Base-by-base conservation (phyloP, 2,888 invertebrate species). In the Caprella mutica region DNA sequence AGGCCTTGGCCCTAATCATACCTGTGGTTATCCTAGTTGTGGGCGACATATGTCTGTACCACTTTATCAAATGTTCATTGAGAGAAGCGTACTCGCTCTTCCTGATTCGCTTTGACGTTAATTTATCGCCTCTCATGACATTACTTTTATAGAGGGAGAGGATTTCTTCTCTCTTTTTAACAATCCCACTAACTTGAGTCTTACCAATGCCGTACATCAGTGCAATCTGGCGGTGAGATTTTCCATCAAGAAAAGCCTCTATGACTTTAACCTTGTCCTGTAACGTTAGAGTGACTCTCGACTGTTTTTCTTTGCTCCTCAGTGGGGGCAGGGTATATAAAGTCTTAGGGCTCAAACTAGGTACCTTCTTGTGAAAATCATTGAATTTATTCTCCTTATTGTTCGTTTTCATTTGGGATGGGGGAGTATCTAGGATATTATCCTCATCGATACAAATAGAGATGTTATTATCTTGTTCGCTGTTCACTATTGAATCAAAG, bases 261-360 rank as follows among this genome's bases (percentile, higher is more conserved):
- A 64, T 60, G n/a, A 64, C 64, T 40, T 60, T 58, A 14, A 64
- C 60, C 26, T 64, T 64, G 26, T 64, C 59, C 43, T 64, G 59
- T 5, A 64, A 51, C 0, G 59, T 59, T 5, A 64, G 44, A 12
- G 55, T 56, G 4, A 60, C 60, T n/a, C 64, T 33, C 0, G 60
- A 52, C 44, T 64, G 64, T 24, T 64, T 64, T 19, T 58, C 58
- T 24, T 57, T 44, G 29, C 56, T 55, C 19, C 42, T 55, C 6
- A 52, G 43, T 1, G 64, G 64, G 9, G 64, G 64, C 19, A 64
- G 48, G 8, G 64, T 58, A 30, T 59, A 64, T 9, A 64, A 46
- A 3, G 59, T 38, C 38, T 60, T 27, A 3, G 64, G 64, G 21
- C 50, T 60, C 2, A 64, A 58, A 19, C 57, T 55, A 1, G 60